Evolutionary conservation across 2,888 invertebrate genomes (phyloP).

Genomic region (Microctonus aethiopoides): DNA sequence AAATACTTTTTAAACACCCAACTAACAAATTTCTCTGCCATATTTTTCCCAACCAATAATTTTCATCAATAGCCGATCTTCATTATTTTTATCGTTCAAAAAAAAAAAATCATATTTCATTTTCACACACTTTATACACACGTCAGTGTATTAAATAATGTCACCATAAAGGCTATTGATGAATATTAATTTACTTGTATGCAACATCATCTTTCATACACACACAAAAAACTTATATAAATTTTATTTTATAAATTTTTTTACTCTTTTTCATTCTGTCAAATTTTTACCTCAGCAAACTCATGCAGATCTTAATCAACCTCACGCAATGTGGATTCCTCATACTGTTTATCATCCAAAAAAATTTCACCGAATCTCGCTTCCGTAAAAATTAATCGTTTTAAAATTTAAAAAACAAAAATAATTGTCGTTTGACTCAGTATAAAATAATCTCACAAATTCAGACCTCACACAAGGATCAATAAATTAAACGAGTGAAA

Average conservation of each 20-base stretch:
- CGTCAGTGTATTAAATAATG: not conserved
- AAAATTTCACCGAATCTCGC: slow-evolving; percentile 6
- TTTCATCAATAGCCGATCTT: not conserved
- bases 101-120: not conserved
- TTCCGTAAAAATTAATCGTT: not conserved
- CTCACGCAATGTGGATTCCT: slow-evolving; percentile 38
- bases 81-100: not conserved
- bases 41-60: not conserved
- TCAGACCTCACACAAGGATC: not conserved
- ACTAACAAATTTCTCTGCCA: not conserved
- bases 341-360: not conserved
- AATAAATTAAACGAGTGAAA: not conserved
- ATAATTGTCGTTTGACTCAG: not conserved
- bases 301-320: slow-evolving; percentile 43
- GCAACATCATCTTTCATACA: not conserved
- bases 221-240: not conserved
- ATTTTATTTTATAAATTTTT: not conserved
- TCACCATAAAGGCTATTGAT: not conserved
- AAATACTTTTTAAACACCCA: not conserved
- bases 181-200: not conserved
- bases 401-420: not conserved
- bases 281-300: slow-evolving; percentile 14
- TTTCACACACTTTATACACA: not conserved
- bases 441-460: not conserved
- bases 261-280: slow-evolving; percentile 8